Base-by-base conservation (phyloP, 1,140 invertebrate genomes). In the Atta cephalotes region DNA sequence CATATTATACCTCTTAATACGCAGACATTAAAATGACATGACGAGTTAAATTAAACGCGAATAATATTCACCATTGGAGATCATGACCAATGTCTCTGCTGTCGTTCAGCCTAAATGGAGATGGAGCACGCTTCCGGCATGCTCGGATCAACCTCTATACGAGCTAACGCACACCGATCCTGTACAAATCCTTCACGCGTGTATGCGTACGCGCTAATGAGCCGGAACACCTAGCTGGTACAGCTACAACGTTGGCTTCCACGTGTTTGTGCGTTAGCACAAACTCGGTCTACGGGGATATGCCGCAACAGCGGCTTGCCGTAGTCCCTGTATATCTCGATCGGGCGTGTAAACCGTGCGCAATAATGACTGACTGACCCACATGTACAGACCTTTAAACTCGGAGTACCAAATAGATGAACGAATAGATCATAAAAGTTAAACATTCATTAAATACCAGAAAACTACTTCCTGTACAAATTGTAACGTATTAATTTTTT, bases 141-240 rank as follows among this genome's bases (percentile, higher is more conserved):
- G 68, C 53, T 74, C 68, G 39, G 81, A 74, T 58, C 68, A 25
- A 65, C 14, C 56, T 51, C 49, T 70, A 0, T 21, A 12, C 68
- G 63, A 66, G 58, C 39, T 51, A 77, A 63, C 81, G 82, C 25
- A 66, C 49, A 51, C 18, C 71, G 77, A 70, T 74, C 85, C 84
- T 85, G 82, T 91, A 90, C 91, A 92, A 93, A 94, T 93, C 93
- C 91, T 93, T 93, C 72, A 93, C 91, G 92, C 91, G 89, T 92
- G 91, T 93, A 91, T 91, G 91, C 91, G 79, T 86, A 71, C 25
- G 63, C 79, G 87, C 89, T 94, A 94, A 94, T 94, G 93, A 93
- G 92, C 91, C 82, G 89, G 87, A 93, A 93, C 93, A 89, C 89
- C 90, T 89, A 86, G 71, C 72, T n/a, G 74, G 51, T 66, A 74